phyloP scores from a whole-genome alignment of 2,797 vertebrate genomes.

The Varecia variegata region DNA sequence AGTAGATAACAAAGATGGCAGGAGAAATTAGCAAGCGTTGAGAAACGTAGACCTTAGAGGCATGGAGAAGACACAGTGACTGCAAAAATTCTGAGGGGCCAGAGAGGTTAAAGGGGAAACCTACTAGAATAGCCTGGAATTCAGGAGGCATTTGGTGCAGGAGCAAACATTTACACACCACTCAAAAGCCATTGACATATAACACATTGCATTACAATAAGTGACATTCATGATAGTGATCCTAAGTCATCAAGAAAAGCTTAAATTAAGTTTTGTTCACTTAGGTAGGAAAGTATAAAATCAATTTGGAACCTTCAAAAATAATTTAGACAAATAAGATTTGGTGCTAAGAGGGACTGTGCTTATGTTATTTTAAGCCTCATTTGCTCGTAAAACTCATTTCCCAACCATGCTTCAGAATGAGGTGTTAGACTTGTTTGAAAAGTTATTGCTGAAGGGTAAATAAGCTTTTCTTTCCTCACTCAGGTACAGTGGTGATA shows the following conservation, averaged over 20 bases:
- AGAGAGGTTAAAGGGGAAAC: not conserved
- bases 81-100: not conserved
- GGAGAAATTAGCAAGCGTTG: not conserved
- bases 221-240: not conserved
- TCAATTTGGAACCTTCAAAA: constrained; percentile 60
- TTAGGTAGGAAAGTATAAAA: constrained; percentile 58
- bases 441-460: constrained; percentile 8
- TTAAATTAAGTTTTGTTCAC: constrained; percentile 59
- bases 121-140: not conserved
- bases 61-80: not conserved
- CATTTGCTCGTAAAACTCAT: constrained; percentile 61
- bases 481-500: not conserved
- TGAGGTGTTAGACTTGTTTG: constrained; percentile 40
- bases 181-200: not conserved
- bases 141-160: not conserved
- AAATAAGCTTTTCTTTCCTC: not conserved
- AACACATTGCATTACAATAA: not conserved
- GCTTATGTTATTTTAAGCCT: constrained; percentile 61
- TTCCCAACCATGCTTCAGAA: constrained; percentile 23
- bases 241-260: constrained; percentile 45
- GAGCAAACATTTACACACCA: not conserved
- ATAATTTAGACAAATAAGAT: constrained; percentile 55
- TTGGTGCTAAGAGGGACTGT: constrained; percentile 17
- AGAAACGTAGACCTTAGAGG: not conserved
- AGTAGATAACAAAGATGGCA: not conserved